These are phyloP conservation scores for Propithecus coquereli DNA, from an alignment of 2,113 vertebrate genomes.

Conservation along the genomic window DNA sequence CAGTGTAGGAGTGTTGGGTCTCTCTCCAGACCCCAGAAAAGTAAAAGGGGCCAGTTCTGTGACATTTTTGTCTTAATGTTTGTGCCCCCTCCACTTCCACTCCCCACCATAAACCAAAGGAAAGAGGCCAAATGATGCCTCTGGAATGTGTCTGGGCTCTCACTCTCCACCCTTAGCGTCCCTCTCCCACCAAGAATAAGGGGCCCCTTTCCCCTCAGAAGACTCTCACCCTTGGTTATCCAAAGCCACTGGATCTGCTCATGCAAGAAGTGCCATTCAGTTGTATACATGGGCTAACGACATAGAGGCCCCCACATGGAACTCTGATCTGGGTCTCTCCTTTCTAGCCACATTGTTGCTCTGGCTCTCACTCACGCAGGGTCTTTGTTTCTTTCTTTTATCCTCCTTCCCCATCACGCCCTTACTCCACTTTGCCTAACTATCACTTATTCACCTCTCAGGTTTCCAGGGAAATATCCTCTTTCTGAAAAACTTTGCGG, in stretches of 20 bases:
- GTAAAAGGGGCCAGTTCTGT: not conserved
- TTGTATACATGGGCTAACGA: not conserved
- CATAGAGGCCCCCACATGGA: fast-evolving
- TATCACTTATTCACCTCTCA: not conserved
- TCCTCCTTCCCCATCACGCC: not conserved
- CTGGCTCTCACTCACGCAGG: not conserved
- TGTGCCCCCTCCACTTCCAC: not conserved
- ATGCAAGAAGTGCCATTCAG: not conserved
- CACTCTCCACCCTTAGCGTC: not conserved
- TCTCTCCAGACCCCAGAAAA: not conserved
- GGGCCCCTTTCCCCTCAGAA: not conserved
- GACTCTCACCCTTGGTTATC: not conserved
- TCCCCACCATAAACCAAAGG: not conserved
- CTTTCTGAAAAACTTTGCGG: not conserved
- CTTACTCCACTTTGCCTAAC: not conserved
- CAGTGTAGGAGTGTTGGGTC: not conserved
- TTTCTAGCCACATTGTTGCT: not conserved
- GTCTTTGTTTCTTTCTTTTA: not conserved
- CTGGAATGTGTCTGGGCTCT: not conserved
- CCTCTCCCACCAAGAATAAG: not conserved
- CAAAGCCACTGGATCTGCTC: not conserved
- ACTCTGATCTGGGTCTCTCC: not conserved
- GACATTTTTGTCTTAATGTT: not conserved
- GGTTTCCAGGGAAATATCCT: not conserved
- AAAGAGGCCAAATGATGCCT: not conserved